Evolutionary conservation across 1,140 invertebrate genomes (phyloP), one percentile per base, ranked within the genome.

Genomic region (Hyles euphorbiae): DNA sequence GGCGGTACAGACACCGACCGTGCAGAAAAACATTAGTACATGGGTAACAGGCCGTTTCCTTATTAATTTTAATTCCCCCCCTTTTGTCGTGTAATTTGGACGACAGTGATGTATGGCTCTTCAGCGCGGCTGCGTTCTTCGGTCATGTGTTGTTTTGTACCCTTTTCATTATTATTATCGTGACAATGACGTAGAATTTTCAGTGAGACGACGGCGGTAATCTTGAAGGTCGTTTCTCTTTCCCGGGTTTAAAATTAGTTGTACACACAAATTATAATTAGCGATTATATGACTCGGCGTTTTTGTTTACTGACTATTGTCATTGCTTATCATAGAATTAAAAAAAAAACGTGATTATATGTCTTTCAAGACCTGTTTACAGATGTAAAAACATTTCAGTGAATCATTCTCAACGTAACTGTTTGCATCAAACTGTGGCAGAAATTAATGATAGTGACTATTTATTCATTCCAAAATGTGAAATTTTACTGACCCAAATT

Each of bases 21-120:
- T 70, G 40, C 72, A 74, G 58, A 80, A 76, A 70, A 87, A 87
- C 65, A 83, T 85, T 59, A 85, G 76, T 80, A 83, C 80, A 74
- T 87, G 83, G 85, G 87, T 89, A 87, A 88, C 61, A 44, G 71
- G 67, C 51, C 36, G 75, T 81, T 78, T 89, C 74, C 78, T 79
- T 74, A 80, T 83, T 85, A 78, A 68, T 65, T 71, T 66, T 57
- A 65, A 72, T 74, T 60, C 60, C 63, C 71, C 67, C 72, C 73
- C 71, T 83, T 80, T 78, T 70, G 78, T 79, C 34, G 6, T 34
- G 10, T 52, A 34, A 11, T 7, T 22, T n/a, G 46, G 7, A 5
- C 46, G n/a, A 5, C n/a, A 22, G 4, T 22, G 12, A 40, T 40
- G 36, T 8, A 40, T 5, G 36, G 36, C 5, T 40, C 36, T 22